phyloP scores from a whole-genome alignment of 2,797 vertebrate species.

The Danio albolineatus region DNA sequence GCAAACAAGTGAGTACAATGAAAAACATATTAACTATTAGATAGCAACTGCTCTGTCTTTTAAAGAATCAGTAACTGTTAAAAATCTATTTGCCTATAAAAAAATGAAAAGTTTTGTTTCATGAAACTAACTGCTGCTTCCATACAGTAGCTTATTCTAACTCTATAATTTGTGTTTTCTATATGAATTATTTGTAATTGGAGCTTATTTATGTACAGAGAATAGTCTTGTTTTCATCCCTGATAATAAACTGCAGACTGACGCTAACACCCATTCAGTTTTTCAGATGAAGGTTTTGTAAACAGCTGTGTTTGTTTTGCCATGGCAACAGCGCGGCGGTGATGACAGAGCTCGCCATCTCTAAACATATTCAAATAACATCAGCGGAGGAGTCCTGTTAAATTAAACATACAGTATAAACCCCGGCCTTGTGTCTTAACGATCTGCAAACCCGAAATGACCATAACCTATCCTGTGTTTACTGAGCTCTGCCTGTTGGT shows the following conservation, averaged over 20 bases:
- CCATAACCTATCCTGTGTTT: background rate
- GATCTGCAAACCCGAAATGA: constrained; percentile 28
- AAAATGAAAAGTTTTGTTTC: no score
- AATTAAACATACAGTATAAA: constrained; percentile 46
- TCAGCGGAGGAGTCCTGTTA: constrained; percentile 23
- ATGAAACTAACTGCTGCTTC: no score
- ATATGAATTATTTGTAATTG: background rate
- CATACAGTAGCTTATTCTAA: background rate
- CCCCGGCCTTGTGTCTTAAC: constrained; percentile 17
- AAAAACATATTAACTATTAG: no score
- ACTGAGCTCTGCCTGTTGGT: background rate
- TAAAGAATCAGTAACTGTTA: no score
- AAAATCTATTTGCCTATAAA: no score
- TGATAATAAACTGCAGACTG: constrained; percentile 4
- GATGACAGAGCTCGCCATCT: constrained; percentile 45
- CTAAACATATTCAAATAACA: constrained; percentile 48
- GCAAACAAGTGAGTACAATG: no score
- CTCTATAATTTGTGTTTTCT: background rate
- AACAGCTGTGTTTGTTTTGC: constrained; percentile 33
- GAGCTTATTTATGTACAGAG: background rate
- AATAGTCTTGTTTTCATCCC: background rate
- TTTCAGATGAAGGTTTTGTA: constrained; percentile 40
- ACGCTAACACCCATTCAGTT: constrained; percentile 34
- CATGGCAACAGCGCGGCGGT: constrained; percentile 48
- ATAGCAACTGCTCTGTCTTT: no score